A percentile compares a stretch with the other conserved stretches of the same genome.
phyloP scores from a whole-genome alignment of 1,140 invertebrate genomes.

The Drosophila pandora region DNA sequence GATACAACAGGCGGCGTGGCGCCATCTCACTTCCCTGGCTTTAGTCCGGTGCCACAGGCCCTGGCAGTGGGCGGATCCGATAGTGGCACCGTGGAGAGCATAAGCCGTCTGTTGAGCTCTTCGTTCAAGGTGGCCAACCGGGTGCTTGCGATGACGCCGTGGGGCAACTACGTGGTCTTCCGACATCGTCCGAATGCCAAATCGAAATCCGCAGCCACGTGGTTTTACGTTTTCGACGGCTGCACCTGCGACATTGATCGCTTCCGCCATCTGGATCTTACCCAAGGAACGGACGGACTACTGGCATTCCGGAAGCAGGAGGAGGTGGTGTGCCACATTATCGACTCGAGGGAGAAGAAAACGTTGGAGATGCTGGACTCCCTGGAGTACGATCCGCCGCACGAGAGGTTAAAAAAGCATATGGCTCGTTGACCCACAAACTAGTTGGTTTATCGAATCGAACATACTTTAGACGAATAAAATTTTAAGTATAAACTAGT shows the following conservation, averaged over 20 bases:
- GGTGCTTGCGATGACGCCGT: constrained; percentile 72
- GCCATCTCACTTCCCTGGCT: constrained; percentile 50
- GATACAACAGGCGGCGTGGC: neutral
- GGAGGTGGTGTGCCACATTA: constrained; percentile 53
- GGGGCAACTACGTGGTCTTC: constrained; percentile 80
- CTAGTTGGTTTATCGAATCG: neutral
- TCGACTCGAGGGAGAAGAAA: constrained; percentile 48
- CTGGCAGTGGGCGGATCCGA: constrained; percentile 70
- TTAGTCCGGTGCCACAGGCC: constrained; percentile 43
- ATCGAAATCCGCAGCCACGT: constrained; percentile 4
- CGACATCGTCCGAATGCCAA: constrained; percentile 2
- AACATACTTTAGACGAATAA: neutral
- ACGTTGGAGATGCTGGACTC: constrained; percentile 13
- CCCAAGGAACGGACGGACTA: constrained; percentile 64
- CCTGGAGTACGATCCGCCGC: neutral
- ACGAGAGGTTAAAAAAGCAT: neutral
- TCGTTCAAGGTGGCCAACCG: constrained; percentile 64
- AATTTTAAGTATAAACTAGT: neutral
- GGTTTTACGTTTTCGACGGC: constrained; percentile 64
- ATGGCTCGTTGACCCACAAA: neutral
- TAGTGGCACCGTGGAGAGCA: constrained; percentile 65
- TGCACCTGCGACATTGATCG: constrained; percentile 73
- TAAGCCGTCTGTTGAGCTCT: constrained; percentile 44
- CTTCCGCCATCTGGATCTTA: constrained; percentile 71
- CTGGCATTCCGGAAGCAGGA: constrained; percentile 35